Conservation (phyloP, 2,888 invertebrate species). For the Trissoscelio sp. region DNA sequence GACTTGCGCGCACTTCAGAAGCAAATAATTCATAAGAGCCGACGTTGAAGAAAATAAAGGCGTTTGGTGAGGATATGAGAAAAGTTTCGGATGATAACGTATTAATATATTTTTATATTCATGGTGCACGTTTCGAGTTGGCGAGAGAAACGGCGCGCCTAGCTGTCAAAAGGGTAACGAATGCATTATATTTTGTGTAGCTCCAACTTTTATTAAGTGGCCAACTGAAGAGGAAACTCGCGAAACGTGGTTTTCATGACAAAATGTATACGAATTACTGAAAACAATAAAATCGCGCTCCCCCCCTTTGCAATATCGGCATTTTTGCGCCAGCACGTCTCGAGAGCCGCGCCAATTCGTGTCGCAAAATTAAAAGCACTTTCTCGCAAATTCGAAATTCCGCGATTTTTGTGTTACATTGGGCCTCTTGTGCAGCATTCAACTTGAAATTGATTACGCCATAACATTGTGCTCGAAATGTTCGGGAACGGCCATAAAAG, state of each 20-base stretch:
- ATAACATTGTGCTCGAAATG: slow-evolving; percentile 27
- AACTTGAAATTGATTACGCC: slow-evolving; percentile 28
- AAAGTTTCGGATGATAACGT: slow-evolving; percentile 67
- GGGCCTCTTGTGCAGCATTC: background rate
- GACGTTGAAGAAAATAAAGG: slow-evolving; percentile 66
- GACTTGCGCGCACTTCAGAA: slow-evolving; percentile 14
- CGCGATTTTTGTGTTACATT: background rate
- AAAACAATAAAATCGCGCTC: slow-evolving; percentile 46
- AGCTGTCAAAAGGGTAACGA: slow-evolving; percentile 67
- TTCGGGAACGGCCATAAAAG: slow-evolving; percentile 24
- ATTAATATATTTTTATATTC: slow-evolving; percentile 69
- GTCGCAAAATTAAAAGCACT: slow-evolving; percentile 32
- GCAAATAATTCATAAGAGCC: slow-evolving; percentile 61
- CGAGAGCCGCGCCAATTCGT: slow-evolving; percentile 18
- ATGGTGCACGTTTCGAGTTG: slow-evolving; percentile 62
- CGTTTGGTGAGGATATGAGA: slow-evolving; percentile 63
- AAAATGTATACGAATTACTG: slow-evolving; percentile 41
- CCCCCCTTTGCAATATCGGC: slow-evolving; percentile 12
- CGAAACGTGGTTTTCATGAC: slow-evolving; percentile 50
- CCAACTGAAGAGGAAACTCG: slow-evolving; percentile 55
- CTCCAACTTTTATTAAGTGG: slow-evolving; percentile 67
- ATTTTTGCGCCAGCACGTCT: slow-evolving; percentile 34
- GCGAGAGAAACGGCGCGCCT: slow-evolving; percentile 49
- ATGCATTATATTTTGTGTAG: slow-evolving; percentile 66
- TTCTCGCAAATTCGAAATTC: background rate